Conservation (phyloP, 2,113 vertebrate species). For the Proteles cristata region DNA sequence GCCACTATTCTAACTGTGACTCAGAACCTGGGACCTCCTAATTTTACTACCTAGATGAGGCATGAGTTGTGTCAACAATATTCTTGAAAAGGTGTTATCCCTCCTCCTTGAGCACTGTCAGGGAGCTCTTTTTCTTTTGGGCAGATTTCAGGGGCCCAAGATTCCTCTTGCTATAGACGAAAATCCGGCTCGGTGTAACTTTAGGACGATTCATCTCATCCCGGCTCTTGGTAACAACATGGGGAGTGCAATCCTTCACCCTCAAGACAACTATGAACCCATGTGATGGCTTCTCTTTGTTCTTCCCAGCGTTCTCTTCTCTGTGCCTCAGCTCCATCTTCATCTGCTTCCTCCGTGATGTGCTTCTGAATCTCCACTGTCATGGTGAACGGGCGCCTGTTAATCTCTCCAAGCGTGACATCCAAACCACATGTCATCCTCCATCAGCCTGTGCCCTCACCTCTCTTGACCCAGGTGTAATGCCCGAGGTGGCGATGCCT, state of each 20-base stretch:
- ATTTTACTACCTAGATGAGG: neutral
- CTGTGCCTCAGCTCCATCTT: neutral
- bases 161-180: neutral
- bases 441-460: neutral
- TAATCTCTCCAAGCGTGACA: constrained; percentile 55
- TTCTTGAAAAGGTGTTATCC: neutral
- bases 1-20: neutral
- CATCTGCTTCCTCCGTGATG: neutral
- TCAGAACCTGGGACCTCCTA: neutral
- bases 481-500: neutral
- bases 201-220: neutral
- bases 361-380: neutral
- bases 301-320: neutral
- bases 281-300: neutral
- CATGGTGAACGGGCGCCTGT: neutral
- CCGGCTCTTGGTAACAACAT: neutral
- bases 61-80: neutral
- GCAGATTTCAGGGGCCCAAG: neutral
- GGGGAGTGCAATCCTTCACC: neutral
- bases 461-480: constrained; percentile 62
- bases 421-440: constrained; percentile 14
- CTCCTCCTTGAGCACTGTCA: neutral
- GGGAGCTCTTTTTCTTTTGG: neutral
- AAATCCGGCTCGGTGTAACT: neutral
- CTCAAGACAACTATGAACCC: neutral